phyloP scores from a whole-genome alignment of 1,140 invertebrate genomes.

The Pseudomyrmex pallidus region DNA sequence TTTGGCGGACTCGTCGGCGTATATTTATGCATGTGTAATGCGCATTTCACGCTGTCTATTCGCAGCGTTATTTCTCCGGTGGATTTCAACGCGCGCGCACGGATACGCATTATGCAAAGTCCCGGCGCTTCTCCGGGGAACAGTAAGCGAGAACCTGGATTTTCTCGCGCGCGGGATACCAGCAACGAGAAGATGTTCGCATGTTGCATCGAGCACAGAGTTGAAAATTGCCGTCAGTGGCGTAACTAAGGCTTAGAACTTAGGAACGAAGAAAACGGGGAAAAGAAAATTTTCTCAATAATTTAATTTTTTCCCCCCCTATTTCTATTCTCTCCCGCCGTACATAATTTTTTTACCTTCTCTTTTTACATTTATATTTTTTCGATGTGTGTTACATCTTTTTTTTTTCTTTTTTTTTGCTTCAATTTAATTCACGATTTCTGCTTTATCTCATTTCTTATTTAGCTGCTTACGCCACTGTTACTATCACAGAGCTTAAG shows the following conservation, averaged over 20 bases:
- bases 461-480: background rate
- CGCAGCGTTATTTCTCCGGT: conserved; percentile 56
- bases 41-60: conserved; percentile 50
- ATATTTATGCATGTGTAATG: conserved; percentile 64
- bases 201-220: conserved; percentile 9
- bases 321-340: background rate
- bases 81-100: conserved; percentile 7
- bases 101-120: conserved; percentile 63
- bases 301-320: background rate
- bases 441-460: background rate
- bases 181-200: conserved; percentile 5
- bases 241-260: conserved; percentile 28
- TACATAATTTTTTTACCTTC: no score
- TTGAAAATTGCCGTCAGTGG: conserved; percentile 45
- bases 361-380: background rate
- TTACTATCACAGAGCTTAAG: conserved; percentile 5
- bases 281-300: background rate
- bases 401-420: background rate
- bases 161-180: conserved; percentile 39
- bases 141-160: conserved; percentile 62
- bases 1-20: conserved; percentile 29
- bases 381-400: no score
- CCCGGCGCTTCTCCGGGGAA: conserved; percentile 26
- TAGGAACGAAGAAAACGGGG: background rate
- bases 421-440: background rate